phyloP scores from a whole-genome alignment of 92 coral and sea anemone species.

The Blastomussa wellsi region DNA sequence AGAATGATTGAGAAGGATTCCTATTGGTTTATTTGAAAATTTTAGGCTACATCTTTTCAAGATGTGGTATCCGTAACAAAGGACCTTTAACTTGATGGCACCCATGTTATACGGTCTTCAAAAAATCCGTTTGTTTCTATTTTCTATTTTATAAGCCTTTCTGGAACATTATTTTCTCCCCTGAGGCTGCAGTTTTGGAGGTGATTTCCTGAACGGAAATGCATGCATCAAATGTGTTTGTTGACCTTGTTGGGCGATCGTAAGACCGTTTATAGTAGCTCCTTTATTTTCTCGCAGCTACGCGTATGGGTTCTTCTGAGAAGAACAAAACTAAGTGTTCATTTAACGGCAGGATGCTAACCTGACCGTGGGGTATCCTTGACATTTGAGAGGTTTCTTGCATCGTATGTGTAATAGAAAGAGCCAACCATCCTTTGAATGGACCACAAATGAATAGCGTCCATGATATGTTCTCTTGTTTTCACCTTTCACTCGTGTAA shows the following conservation, averaged over 20 bases:
- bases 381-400: constrained; percentile 13
- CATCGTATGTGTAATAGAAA: not conserved
- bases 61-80: too few species aligned
- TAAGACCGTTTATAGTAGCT: not conserved
- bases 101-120: too few species aligned
- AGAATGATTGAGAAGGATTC: too few species aligned
- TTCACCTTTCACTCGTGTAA: not conserved
- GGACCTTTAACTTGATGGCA: too few species aligned
- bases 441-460: not conserved
- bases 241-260: not conserved
- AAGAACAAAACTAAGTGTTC: constrained; percentile 12
- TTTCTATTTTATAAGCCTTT: not conserved
- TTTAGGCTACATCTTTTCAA: too few species aligned
- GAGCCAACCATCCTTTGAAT: not conserved
- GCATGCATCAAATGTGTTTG: not conserved
- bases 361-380: constrained; percentile 24
- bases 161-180: not conserved
- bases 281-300: too few species aligned
- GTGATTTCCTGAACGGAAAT: constrained; percentile 24
- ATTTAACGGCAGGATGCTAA: constrained; percentile 26
- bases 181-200: constrained; percentile 9
- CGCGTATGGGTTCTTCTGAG: not conserved
- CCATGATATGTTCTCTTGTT: not conserved
- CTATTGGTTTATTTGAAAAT: too few species aligned
- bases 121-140: not conserved